Evolutionary conservation across 2,113 vertebrate genomes (phyloP).

Genomic region (Fukomys damarensis): DNA sequence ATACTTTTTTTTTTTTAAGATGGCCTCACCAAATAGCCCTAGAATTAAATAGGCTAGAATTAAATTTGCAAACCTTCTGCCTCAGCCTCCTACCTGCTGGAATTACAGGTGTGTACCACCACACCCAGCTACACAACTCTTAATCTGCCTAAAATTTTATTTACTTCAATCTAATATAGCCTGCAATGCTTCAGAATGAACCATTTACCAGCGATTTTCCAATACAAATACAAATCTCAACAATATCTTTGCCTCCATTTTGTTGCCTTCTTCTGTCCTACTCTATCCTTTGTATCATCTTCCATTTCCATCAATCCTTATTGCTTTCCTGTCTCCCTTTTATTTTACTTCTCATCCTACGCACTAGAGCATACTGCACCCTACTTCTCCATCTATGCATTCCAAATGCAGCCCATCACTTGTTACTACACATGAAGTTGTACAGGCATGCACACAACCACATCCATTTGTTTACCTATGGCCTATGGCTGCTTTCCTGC

Average conservation of each 20-base stretch:
- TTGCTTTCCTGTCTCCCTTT: background rate
- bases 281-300: background rate
- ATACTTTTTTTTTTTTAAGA: background rate
- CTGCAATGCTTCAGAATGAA: constrained; percentile 22
- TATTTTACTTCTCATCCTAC: background rate
- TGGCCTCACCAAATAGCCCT: background rate
- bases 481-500: background rate
- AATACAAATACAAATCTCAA: background rate
- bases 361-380: background rate
- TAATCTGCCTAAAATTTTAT: constrained; percentile 7
- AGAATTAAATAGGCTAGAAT: background rate
- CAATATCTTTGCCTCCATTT: background rate
- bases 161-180: background rate
- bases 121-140: background rate
- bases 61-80: background rate
- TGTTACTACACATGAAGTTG: constrained; percentile 35
- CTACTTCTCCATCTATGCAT: background rate
- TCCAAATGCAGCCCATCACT: background rate
- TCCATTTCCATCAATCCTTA: background rate
- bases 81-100: background rate
- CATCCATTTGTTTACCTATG: background rate
- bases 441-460: background rate
- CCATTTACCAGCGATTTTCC: background rate
- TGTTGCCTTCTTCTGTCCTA: background rate
- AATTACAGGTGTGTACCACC: background rate